Evolutionary conservation across 2,797 vertebrate genomes (phyloP), one percentile per base, ranked within the genome.

Genomic region (Coccyzus lansbergi): DNA sequence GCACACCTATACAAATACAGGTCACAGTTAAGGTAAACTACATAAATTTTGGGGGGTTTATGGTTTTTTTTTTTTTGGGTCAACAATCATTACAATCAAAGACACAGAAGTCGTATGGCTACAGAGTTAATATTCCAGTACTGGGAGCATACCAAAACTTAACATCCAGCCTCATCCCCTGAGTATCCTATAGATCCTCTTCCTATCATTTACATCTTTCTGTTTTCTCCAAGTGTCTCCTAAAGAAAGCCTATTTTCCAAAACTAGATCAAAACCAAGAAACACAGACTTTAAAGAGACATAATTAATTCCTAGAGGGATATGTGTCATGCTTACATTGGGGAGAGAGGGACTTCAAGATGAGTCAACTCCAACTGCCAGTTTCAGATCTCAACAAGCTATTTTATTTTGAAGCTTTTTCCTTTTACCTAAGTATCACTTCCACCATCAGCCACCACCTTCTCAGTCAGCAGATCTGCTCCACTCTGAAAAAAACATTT

Each of bases 1-100:
- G 40, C 69, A 51, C 78, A 93, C 74, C 62, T 63, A 65, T 82
- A 79, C 36, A 91, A 82, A 86, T 20, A 85, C 15, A 76, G 78
- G 59, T 42, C 62, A 91, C 9, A 49, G 19, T 34, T 78, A 62
- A 21, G 24, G 26, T 90, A 29, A 48, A 25, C 22, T 69, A 53
- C 4, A 90, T n/a, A n/a, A n/a, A n/a, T n/a, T n/a, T n/a, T n/a
- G n/a, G n/a, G n/a, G n/a, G n/a, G n/a, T n/a, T n/a, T n/a, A n/a
- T n/a, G n/a, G n/a, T n/a, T n/a, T n/a, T n/a, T n/a, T 5, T 1
- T 42, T 10, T 4, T 31, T 7, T 3, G 12, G 21, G 46, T 22
- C 71, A 65, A 68, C 60, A 44, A 3, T 25, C 19, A 68, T 31
- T 49, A 63, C 33, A 46, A 9, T 34, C 55, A 56, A 89, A 25